Conservation (phyloP, 1,140 invertebrate genomes). For the Drosophila tsacasi region DNA sequence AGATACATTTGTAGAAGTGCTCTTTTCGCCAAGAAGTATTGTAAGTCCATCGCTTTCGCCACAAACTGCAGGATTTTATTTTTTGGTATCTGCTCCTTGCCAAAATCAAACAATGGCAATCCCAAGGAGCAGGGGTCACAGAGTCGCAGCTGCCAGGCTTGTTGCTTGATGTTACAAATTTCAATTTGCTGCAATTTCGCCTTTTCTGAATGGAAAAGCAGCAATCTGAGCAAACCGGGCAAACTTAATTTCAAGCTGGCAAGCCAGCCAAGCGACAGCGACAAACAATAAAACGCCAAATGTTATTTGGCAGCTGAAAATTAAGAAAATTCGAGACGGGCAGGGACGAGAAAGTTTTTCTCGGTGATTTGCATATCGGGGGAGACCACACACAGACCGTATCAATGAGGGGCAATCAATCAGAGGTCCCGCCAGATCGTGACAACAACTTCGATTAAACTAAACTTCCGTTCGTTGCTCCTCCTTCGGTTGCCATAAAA, state of each 20-base stretch:
- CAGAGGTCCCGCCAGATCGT: constrained; percentile 61
- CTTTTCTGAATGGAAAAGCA: constrained; percentile 14
- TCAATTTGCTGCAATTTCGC: constrained; percentile 60
- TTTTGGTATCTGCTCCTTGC: constrained; percentile 13
- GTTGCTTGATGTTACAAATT: constrained; percentile 55
- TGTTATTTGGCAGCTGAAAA: constrained; percentile 70
- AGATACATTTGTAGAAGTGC: neutral
- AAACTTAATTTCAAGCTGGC: constrained; percentile 40
- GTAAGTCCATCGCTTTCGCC: constrained; percentile 17
- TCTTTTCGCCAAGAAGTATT: neutral
- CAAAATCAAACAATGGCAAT: constrained; percentile 43
- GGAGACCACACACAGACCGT: constrained; percentile 23
- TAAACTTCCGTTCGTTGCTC: constrained; percentile 66
- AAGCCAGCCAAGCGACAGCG: constrained; percentile 33
- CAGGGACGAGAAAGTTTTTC: constrained; percentile 15
- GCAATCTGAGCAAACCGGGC: constrained; percentile 11
- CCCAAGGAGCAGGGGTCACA: constrained; percentile 25
- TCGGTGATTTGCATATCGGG: constrained; percentile 55
- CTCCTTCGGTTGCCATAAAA: constrained; percentile 46
- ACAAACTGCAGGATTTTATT: constrained; percentile 41
- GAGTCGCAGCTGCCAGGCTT: constrained; percentile 55
- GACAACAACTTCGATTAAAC: constrained; percentile 79
- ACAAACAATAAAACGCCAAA: constrained; percentile 62
- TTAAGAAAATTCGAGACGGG: constrained; percentile 50
- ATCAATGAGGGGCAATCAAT: constrained; percentile 77